phyloP scores from a whole-genome alignment of 2,888 invertebrate genomes.

The Ditylenchus weischeri region DNA sequence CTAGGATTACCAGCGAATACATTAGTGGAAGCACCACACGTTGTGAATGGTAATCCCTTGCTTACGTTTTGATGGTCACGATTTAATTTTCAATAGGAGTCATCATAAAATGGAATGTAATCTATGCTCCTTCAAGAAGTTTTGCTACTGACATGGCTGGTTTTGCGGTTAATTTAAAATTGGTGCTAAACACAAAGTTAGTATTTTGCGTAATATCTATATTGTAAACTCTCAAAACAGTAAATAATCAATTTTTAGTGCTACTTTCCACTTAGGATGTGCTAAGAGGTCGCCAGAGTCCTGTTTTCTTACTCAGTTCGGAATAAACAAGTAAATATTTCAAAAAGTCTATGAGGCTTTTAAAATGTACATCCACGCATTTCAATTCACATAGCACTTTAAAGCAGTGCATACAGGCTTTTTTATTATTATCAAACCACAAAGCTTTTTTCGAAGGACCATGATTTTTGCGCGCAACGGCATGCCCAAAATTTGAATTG shows the following conservation, averaged over 20 bases:
- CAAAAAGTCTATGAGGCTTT: too few relatives aligned
- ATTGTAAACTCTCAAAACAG: slow-evolving; percentile 3
- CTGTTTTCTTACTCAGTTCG: slow-evolving; percentile 46
- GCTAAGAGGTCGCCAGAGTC: slow-evolving; percentile 42
- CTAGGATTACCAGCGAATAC: not conserved
- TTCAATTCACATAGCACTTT: too few relatives aligned
- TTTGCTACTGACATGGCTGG: slow-evolving; percentile 37
- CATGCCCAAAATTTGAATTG: too few relatives aligned
- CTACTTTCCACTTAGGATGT: slow-evolving; percentile 38
- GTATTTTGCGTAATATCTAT: not conserved
- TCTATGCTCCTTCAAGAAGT: slow-evolving; percentile 30
- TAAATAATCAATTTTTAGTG: slow-evolving; percentile 27
- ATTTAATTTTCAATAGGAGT: not conserved
- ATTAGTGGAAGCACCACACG: not conserved
- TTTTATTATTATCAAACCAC: too few relatives aligned
- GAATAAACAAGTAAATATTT: slow-evolving; percentile 24
- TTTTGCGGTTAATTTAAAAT: slow-evolving; percentile 28
- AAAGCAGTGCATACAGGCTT: too few relatives aligned
- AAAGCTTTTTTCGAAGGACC: too few relatives aligned
- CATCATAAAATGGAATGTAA: slow-evolving; percentile 25
- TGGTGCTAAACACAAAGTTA: not conserved
- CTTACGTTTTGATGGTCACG: not conserved
- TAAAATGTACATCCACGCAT: too few relatives aligned
- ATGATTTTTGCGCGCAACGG: too few relatives aligned
- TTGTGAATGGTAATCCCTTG: not conserved